phyloP scores from a whole-genome alignment of 2,888 invertebrate genomes.

The Zhengitettix transpicula region DNA sequence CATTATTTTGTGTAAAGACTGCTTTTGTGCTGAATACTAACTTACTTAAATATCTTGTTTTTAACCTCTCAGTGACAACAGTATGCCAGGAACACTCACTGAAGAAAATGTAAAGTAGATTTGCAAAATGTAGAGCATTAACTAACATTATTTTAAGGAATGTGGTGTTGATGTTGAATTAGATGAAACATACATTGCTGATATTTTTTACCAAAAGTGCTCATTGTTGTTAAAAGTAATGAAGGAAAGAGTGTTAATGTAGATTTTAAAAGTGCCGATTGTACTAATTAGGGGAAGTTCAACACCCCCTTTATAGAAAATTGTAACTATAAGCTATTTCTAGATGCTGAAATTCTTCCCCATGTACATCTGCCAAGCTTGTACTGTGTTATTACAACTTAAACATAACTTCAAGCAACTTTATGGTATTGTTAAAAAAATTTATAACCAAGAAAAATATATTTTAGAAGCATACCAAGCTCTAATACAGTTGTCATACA shows the following conservation, averaged over 20 bases:
- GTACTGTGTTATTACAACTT: neutral
- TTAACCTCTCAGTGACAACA: too few species aligned
- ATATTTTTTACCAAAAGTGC: constrained; percentile 50
- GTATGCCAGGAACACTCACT: too few species aligned
- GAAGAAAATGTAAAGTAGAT: neutral
- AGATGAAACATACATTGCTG: constrained; percentile 10
- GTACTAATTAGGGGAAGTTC: neutral
- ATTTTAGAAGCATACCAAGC: neutral
- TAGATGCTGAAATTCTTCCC: too few species aligned
- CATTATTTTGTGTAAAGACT: constrained; percentile 1
- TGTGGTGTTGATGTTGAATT: constrained; percentile 5
- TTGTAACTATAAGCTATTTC: too few species aligned
- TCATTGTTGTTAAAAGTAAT: constrained; percentile 39
- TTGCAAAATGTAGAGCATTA: neutral
- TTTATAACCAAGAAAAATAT: neutral
- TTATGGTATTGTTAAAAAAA: neutral
- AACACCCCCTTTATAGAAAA: too few species aligned
- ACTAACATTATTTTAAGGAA: neutral
- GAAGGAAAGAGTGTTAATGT: neutral
- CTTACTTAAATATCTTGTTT: neutral
- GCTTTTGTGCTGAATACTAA: neutral
- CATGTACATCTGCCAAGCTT: neutral
- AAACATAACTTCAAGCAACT: neutral
- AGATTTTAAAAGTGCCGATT: constrained; percentile 1
- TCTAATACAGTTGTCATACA: neutral